These are phyloP conservation scores for Bombus difficillimus DNA, from an alignment of 1,140 invertebrate species.

Conservation along the genomic window DNA sequence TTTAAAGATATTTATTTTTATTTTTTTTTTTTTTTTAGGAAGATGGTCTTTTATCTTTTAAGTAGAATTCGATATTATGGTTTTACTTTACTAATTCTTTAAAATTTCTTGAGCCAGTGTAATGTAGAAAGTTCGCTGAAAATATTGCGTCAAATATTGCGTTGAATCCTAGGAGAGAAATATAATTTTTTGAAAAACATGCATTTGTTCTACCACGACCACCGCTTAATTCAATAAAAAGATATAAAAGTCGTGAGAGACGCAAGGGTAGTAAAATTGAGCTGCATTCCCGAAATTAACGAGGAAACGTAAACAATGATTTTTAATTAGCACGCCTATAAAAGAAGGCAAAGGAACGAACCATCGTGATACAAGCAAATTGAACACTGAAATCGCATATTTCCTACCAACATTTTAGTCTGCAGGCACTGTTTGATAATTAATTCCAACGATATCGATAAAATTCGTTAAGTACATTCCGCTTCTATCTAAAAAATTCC, in stretches of 20 bases:
- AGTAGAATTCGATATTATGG: neutral
- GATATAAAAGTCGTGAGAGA: too few species aligned
- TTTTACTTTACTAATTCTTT: too few species aligned
- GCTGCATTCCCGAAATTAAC: neutral
- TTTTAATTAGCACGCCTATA: neutral
- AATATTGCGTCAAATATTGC: too few species aligned
- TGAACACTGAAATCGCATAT: neutral
- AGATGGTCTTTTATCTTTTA: neutral
- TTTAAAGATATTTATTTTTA: too few species aligned
- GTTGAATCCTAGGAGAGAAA: neutral
- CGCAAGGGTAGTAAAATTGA: too few species aligned
- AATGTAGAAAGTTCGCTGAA: too few species aligned
- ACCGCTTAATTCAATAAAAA: too few species aligned
- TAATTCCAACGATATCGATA: slow-evolving; percentile 65
- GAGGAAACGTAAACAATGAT: too few species aligned
- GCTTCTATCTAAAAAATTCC: slow-evolving; percentile 59
- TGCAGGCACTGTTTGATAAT: slow-evolving; percentile 41
- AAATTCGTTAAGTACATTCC: slow-evolving; percentile 63
- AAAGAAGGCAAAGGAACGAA: neutral
- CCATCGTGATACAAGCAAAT: neutral
- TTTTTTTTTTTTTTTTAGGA: too few species aligned
- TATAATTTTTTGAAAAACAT: neutral
- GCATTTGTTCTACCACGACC: neutral
- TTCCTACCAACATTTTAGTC: slow-evolving; percentile 4
- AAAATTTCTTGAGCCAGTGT: too few species aligned